Percentiles rank a stretch among this genome's conserved stretches.
Evolutionary conservation across 92 coral and sea anemone genomes (phyloP).

Genomic region (Palythoa caribaeorum): DNA sequence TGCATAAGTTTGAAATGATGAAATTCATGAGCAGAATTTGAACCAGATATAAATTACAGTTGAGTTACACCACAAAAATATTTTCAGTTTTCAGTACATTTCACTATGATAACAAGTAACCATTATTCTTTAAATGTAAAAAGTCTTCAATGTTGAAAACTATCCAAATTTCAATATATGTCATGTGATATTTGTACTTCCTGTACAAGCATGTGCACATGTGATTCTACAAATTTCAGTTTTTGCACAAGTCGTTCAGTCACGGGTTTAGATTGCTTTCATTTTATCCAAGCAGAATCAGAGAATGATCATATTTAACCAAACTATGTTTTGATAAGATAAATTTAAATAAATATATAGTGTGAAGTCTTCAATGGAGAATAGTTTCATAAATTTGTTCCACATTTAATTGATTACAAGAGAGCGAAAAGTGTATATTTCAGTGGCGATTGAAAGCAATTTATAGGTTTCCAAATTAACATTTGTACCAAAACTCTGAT

Average conservation of each 20-base stretch:
- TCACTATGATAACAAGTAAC: too few relatives aligned
- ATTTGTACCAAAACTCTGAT: too few relatives aligned
- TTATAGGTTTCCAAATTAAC: too few relatives aligned
- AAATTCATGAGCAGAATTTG: too few relatives aligned
- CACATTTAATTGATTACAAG: too few relatives aligned
- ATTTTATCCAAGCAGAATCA: neutral
- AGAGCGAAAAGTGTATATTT: too few relatives aligned
- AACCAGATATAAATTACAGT: too few relatives aligned
- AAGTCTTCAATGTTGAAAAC: slow-evolving; percentile 2
- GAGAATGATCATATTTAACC: neutral
- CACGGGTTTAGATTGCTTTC: neutral
- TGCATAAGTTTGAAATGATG: too few relatives aligned
- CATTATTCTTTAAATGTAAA: neutral
- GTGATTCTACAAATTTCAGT: neutral
- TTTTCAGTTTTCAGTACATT: too few relatives aligned
- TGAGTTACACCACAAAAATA: too few relatives aligned
- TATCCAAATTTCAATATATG: neutral
- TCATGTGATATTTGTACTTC: slow-evolving; percentile 3
- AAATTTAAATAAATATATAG: neutral
- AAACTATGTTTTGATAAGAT: neutral
- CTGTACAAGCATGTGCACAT: neutral
- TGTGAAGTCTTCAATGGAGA: neutral
- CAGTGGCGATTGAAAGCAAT: too few relatives aligned
- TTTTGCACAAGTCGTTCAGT: neutral
- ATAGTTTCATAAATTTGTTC: too few relatives aligned